phyloP scores from a whole-genome alignment of 1,140 invertebrate species.

The Conus ventricosus region DNA sequence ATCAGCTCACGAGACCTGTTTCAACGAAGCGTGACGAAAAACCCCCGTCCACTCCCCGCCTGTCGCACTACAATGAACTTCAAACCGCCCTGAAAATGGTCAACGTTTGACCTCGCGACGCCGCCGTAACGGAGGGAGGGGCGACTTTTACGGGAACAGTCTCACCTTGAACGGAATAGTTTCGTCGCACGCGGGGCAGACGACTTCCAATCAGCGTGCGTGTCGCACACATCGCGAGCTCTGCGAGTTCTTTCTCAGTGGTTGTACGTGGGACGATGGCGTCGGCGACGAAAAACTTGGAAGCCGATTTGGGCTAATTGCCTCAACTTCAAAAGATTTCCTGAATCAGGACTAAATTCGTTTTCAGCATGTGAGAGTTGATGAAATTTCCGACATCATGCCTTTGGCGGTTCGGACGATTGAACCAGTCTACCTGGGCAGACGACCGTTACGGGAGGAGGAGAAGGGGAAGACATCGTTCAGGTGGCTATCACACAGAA shows the following conservation, averaged over 20 bases:
- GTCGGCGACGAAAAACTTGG: background rate
- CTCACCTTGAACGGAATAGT: constrained; percentile 9
- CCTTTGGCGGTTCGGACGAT: constrained; percentile 62
- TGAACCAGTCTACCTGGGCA: constrained; percentile 58
- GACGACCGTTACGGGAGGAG: constrained; percentile 47
- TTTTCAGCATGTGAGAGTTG: background rate
- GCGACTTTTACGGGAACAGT: background rate
- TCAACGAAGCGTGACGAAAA: background rate
- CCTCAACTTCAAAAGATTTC: background rate
- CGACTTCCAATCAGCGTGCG: background rate
- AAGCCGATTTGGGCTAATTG: background rate
- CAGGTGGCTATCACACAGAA: constrained; percentile 82
- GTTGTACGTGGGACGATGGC: background rate
- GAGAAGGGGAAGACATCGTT: constrained; percentile 47
- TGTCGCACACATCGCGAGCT: background rate
- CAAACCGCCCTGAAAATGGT: background rate
- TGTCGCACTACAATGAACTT: background rate
- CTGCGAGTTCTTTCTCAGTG: background rate
- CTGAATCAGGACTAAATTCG: background rate
- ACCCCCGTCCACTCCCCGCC: background rate
- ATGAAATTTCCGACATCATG: constrained; percentile 45
- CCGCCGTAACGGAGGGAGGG: background rate
- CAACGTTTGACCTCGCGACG: background rate
- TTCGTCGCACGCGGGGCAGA: constrained; percentile 15
- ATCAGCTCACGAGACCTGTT: background rate